Conservation (phyloP, 2,888 invertebrate species). For the Scrobipalpa costella region DNA sequence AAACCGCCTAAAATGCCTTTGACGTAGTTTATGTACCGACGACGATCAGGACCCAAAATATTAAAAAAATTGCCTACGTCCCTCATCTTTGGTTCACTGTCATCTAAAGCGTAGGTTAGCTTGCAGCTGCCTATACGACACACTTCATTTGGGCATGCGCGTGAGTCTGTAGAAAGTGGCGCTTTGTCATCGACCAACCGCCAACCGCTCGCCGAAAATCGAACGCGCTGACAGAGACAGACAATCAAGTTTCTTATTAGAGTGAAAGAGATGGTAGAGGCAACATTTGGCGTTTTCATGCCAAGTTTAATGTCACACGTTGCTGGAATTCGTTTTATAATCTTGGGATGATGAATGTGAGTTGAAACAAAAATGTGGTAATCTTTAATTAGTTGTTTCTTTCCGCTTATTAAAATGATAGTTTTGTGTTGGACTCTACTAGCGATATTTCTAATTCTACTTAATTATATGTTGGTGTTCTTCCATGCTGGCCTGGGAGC, state of each 20-base stretch:
- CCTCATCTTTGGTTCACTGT: background rate
- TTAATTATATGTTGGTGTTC: too few species aligned
- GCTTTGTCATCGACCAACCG: conserved; percentile 61
- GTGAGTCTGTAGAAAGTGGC: conserved; percentile 75
- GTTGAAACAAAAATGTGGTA: conserved; percentile 34
- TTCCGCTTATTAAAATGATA: background rate
- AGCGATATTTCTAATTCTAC: background rate
- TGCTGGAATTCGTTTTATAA: conserved; percentile 42
- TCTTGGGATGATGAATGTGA: conserved; percentile 33
- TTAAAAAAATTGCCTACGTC: background rate
- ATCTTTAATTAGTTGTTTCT: background rate
- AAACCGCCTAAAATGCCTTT: too few species aligned
- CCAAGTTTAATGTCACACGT: conserved; percentile 54
- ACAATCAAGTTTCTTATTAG: conserved; percentile 39
- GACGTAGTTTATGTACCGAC: too few species aligned
- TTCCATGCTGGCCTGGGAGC: too few species aligned
- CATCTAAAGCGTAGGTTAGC: conserved; percentile 1
- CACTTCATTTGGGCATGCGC: conserved; percentile 77
- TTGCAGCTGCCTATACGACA: conserved; percentile 51
- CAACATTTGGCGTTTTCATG: conserved; percentile 54
- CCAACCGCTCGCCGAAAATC: conserved; percentile 61
- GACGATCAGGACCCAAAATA: too few species aligned
- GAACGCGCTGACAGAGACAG: conserved; percentile 50
- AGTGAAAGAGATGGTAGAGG: conserved; percentile 44
- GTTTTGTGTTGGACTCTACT: background rate